Conservation (phyloP, 1,140 invertebrate genomes). For the Hycleus cichorii region DNA sequence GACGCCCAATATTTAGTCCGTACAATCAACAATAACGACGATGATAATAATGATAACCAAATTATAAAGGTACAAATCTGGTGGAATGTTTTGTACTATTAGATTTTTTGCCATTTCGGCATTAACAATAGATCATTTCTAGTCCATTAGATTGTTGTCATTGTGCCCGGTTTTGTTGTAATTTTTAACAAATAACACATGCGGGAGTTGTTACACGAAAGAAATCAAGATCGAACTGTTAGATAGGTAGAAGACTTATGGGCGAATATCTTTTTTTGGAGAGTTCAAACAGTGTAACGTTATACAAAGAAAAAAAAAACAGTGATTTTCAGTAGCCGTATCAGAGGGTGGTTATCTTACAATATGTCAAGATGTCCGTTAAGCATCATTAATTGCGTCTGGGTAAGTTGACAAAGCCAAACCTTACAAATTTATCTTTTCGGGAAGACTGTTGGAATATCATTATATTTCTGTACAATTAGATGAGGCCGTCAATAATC, state of each 20-base stretch:
- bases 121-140: neutral
- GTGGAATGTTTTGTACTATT: too few species aligned
- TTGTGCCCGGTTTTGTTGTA: constrained; percentile 3
- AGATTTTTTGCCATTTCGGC: too few species aligned
- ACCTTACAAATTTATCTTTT: too few species aligned
- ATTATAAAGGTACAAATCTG: too few species aligned
- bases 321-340: constrained; percentile 8
- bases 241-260: constrained; percentile 12
- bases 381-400: constrained; percentile 15
- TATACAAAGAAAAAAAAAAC: constrained; percentile 8
- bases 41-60: too few species aligned
- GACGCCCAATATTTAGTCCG: too few species aligned
- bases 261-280: neutral
- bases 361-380: constrained; percentile 17
- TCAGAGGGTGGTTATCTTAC: constrained; percentile 3
- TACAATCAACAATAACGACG: too few species aligned
- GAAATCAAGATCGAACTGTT: neutral
- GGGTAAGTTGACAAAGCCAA: too few species aligned
- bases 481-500: too few species aligned
- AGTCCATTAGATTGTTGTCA: constrained; percentile 4
- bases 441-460: neutral
- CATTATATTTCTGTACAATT: neutral
- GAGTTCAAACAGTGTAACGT: neutral
- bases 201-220: neutral
- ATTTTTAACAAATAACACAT: constrained; percentile 17